phyloP scores from a whole-genome alignment of 2,797 vertebrate species.

The Ctenosaura bakeri region DNA sequence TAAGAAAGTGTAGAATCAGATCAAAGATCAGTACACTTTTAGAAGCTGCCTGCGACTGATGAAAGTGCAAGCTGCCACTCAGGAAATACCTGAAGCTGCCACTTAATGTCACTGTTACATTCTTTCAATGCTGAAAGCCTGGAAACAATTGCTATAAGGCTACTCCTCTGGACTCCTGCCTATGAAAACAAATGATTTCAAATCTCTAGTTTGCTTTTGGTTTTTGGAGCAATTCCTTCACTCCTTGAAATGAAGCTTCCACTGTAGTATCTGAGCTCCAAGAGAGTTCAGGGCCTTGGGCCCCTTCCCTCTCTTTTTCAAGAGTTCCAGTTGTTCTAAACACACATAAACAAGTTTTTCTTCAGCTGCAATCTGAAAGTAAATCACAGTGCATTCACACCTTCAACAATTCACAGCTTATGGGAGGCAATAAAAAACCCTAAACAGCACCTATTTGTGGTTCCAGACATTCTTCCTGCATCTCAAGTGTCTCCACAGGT shows the following conservation, averaged over 20 bases:
- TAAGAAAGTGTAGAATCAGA: neutral
- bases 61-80: neutral
- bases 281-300: neutral
- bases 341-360: neutral
- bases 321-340: neutral
- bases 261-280: neutral
- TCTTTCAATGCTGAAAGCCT: neutral
- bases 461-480: constrained; percentile 91
- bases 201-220: neutral
- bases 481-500: constrained; percentile 87
- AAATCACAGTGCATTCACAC: neutral
- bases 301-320: neutral
- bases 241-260: neutral
- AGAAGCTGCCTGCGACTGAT: neutral
- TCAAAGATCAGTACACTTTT: neutral
- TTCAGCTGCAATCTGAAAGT: neutral
- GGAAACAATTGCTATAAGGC: neutral
- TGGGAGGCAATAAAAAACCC: neutral
- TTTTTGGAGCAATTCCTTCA: too few relatives aligned
- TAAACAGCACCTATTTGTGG: constrained; percentile 89
- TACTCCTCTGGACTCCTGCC: too few relatives aligned
- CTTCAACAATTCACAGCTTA: accelerated
- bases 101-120: neutral
- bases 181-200: neutral
- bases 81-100: neutral